These are phyloP conservation scores for Drosophila neonasuta DNA, from an alignment of 2,888 invertebrate species.

Conservation along the genomic window DNA sequence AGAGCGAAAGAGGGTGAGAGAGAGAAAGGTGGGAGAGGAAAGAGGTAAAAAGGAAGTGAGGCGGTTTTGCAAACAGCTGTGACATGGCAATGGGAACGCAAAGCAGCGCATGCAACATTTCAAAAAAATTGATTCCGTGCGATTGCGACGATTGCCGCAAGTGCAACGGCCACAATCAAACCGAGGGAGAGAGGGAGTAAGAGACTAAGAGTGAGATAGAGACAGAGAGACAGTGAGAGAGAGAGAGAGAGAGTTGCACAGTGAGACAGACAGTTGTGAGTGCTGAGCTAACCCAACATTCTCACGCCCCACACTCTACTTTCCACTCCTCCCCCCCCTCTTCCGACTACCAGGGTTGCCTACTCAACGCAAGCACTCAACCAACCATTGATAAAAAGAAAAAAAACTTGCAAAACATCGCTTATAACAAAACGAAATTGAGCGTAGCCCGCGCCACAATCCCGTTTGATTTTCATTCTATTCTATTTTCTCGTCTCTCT, in stretches of 20 bases:
- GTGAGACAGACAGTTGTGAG: neutral
- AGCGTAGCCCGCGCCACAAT: slow-evolving; percentile 30
- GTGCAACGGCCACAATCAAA: slow-evolving; percentile 22
- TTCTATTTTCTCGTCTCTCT: neutral
- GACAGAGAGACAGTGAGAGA: neutral
- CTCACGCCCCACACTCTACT: neutral
- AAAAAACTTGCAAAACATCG: slow-evolving; percentile 39
- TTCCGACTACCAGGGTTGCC: slow-evolving; percentile 1
- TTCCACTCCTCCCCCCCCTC: neutral
- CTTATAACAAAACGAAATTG: slow-evolving; percentile 56
- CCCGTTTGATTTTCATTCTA: slow-evolving; percentile 39
- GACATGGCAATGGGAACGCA: slow-evolving; percentile 36
- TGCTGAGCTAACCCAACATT: slow-evolving; percentile 14
- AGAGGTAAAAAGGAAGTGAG: neutral
- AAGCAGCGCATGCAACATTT: slow-evolving; percentile 53
- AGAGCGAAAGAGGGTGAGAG: neutral
- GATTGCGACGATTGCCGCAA: slow-evolving; percentile 54
- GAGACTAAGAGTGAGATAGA: neutral
- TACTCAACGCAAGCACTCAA: slow-evolving; percentile 30
- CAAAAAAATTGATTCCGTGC: slow-evolving; percentile 64
- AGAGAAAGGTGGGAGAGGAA: neutral
- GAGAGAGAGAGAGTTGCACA: neutral
- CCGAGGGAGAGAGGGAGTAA: neutral
- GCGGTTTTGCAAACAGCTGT: slow-evolving; percentile 47
- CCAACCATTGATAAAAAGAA: slow-evolving; percentile 53